Conservation (phyloP, 2,888 invertebrate genomes). For the Drosophila niveifrons region DNA sequence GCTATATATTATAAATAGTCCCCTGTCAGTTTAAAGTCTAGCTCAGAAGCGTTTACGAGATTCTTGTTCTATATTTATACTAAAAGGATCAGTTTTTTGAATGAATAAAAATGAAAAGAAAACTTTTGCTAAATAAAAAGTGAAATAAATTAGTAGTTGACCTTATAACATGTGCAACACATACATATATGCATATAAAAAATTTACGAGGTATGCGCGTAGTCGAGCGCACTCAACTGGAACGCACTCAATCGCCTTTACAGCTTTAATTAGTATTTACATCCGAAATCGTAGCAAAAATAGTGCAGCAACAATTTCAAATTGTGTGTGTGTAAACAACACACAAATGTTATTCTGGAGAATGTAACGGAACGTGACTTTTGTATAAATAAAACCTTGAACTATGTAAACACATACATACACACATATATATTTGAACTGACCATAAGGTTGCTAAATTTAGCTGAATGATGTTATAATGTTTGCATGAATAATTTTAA, state of each 20-base stretch:
- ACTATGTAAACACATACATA: neutral
- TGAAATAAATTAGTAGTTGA: too few relatives aligned
- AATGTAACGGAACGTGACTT: constrained; percentile 25
- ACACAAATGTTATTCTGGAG: constrained; percentile 22
- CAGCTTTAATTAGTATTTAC: constrained; percentile 25
- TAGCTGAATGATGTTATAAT: constrained; percentile 17
- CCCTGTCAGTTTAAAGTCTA: too few relatives aligned
- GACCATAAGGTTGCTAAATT: constrained; percentile 12
- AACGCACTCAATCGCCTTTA: neutral
- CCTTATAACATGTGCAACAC: neutral
- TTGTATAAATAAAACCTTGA: constrained; percentile 20
- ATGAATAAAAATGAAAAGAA: too few relatives aligned
- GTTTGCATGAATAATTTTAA: constrained; percentile 1
- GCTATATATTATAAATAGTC: too few relatives aligned
- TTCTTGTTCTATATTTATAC: too few relatives aligned
- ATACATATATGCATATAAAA: neutral
- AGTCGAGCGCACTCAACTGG: neutral
- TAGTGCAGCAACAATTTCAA: constrained; percentile 14
- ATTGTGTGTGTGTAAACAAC: constrained; percentile 32
- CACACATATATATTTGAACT: too few relatives aligned
- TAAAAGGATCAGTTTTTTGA: too few relatives aligned
- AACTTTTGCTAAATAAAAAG: too few relatives aligned
- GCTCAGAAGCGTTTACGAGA: too few relatives aligned
- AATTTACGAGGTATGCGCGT: neutral
- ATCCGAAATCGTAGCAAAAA: constrained; percentile 6